Percentiles rank a stretch among this genome's conserved stretches.
These are phyloP conservation scores for Philantomba maxwellii DNA, from an alignment of 2,113 vertebrate species.

Conservation along the genomic window DNA sequence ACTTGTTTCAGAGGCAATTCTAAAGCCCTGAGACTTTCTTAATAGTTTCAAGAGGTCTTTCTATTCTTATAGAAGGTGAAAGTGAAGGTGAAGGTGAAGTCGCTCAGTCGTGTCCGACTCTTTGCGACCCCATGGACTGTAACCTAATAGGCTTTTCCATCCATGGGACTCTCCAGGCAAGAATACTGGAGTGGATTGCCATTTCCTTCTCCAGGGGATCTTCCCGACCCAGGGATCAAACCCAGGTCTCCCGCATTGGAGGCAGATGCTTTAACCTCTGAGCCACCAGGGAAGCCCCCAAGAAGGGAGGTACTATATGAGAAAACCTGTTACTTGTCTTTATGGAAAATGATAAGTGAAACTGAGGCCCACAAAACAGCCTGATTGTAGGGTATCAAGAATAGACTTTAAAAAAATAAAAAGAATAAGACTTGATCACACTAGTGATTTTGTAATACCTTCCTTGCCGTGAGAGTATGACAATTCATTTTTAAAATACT, in stretches of 20 bases:
- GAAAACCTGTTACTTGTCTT: background rate
- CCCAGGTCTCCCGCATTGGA: too few relatives aligned
- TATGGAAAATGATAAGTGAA: background rate
- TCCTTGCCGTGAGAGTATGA: background rate
- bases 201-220: too few relatives aligned
- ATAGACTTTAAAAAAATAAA: background rate
- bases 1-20: conserved; percentile 8
- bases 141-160: too few relatives aligned
- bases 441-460: conserved; percentile 9
- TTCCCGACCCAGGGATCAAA: too few relatives aligned
- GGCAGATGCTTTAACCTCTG: too few relatives aligned
- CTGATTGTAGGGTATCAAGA: conserved; percentile 18
- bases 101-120: too few relatives aligned
- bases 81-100: too few relatives aligned
- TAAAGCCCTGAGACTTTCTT: background rate
- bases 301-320: background rate
- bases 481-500: conserved; percentile 16
- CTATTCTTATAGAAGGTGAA: conserved; percentile 15
- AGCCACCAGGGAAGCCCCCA: too few relatives aligned
- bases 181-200: too few relatives aligned
- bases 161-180: too few relatives aligned
- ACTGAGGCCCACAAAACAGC: background rate
- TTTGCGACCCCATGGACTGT: too few relatives aligned
- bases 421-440: conserved; percentile 10
- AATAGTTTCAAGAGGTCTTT: background rate